A percentile compares a stretch with the other conserved stretches of the same genome.
These are phyloP conservation scores for Margarornis squamiger DNA, from an alignment of 2,797 vertebrate genomes.

Conservation along the genomic window DNA sequence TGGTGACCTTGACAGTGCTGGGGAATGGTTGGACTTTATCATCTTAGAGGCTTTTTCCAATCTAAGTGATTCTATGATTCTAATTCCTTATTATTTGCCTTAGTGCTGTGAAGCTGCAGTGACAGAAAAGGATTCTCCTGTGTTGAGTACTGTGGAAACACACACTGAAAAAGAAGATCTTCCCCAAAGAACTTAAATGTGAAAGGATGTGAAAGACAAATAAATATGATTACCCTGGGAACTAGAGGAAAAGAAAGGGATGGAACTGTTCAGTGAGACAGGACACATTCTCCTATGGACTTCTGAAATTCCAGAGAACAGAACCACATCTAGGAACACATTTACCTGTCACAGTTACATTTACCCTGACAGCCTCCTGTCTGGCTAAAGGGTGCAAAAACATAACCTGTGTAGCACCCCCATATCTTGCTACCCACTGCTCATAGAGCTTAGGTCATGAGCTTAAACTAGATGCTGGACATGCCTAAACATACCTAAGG, in stretches of 20 bases:
- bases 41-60: not conserved
- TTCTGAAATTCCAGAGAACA: not conserved
- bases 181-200: not conserved
- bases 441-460: not conserved
- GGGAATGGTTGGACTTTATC: not conserved
- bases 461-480: not conserved
- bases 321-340: not conserved
- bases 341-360: not conserved
- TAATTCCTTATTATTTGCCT: not conserved
- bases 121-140: not conserved
- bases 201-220: not conserved
- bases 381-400: not conserved
- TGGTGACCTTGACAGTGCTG: not conserved
- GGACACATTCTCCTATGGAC: not conserved
- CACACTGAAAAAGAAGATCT: not conserved
- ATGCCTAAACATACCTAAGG: not conserved
- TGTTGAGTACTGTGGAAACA: not conserved
- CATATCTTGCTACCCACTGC: not conserved
- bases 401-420: not conserved
- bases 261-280: not conserved
- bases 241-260: not conserved
- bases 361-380: not conserved
- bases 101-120: not conserved
- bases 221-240: not conserved
- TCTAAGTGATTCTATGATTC: fast-evolving